phyloP scores from a whole-genome alignment of 2,113 vertebrate species.

The Ceyx cyanopectus region DNA sequence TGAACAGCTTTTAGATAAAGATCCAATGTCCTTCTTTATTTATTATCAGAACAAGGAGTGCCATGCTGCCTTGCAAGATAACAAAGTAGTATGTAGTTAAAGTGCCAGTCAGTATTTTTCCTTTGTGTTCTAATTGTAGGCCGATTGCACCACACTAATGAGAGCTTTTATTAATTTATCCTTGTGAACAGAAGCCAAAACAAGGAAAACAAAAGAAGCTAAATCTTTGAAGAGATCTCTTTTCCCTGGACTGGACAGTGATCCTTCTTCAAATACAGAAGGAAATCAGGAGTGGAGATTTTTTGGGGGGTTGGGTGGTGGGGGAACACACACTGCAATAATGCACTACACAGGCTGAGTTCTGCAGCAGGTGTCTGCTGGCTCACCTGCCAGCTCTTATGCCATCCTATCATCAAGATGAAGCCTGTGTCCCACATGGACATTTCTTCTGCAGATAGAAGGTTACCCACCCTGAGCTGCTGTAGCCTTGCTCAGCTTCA shows the following conservation, averaged over 20 bases:
- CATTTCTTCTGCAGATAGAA: neutral
- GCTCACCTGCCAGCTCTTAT: neutral
- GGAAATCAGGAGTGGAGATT: neutral
- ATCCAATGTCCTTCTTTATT: neutral
- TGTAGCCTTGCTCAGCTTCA: neutral
- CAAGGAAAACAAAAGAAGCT: neutral
- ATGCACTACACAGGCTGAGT: neutral
- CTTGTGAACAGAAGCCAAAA: neutral
- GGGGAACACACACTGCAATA: neutral
- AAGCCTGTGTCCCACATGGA: neutral
- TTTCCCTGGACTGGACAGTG: neutral
- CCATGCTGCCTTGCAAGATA: neutral
- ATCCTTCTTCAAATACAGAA: neutral
- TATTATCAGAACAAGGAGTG: neutral
- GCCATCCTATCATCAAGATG: neutral
- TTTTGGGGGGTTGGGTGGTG: no score
- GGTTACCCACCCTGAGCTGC: neutral
- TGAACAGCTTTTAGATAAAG: neutral
- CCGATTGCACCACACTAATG: neutral
- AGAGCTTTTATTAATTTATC: slow-evolving; percentile 27
- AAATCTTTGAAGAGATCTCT: neutral
- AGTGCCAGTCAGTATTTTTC: neutral
- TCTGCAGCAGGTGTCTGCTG: neutral
- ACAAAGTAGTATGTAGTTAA: neutral
- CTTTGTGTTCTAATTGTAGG: neutral